Conservation (phyloP, 53 echinoderm and acorn worm species). For the Apostichopus leukothele region DNA sequence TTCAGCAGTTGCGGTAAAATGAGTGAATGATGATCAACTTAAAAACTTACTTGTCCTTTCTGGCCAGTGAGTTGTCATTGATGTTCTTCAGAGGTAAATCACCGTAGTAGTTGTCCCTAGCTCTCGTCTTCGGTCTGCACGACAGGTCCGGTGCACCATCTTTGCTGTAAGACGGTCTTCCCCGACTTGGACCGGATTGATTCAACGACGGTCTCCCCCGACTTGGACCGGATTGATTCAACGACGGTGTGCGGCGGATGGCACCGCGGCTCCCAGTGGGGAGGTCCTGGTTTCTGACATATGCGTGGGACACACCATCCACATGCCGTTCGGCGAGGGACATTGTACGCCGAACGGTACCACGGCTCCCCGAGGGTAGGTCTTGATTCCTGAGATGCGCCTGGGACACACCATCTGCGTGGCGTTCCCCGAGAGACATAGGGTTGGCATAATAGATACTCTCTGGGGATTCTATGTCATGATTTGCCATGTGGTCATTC, state of each 20-base stretch:
- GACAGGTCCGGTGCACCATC: constrained; percentile 35
- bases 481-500: neutral
- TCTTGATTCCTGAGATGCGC: constrained; percentile 18
- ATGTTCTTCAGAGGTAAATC: constrained; percentile 35
- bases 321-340: constrained; percentile 1
- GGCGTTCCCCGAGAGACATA: constrained; percentile 21
- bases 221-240: neutral
- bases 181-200: neutral
- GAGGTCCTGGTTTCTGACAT: neutral
- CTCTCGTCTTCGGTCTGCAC: constrained; percentile 62
- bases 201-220: no score
- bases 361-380: neutral
- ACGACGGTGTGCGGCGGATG: constrained; percentile 6
- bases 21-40: neutral
- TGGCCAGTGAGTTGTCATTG: neutral
- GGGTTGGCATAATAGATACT: constrained; percentile 5
- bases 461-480: neutral
- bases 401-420: constrained; percentile 1
- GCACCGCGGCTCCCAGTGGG: neutral
- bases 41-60: neutral
- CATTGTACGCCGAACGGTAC: constrained; percentile 16
- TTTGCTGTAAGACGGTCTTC: neutral
- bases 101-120: constrained; percentile 67
- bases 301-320: constrained; percentile 5
- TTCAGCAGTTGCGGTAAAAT: no score